Evolutionary conservation across 2,888 invertebrate genomes (phyloP), one percentile per base, ranked within the genome.

Genomic region (Polymixis lichenea): DNA sequence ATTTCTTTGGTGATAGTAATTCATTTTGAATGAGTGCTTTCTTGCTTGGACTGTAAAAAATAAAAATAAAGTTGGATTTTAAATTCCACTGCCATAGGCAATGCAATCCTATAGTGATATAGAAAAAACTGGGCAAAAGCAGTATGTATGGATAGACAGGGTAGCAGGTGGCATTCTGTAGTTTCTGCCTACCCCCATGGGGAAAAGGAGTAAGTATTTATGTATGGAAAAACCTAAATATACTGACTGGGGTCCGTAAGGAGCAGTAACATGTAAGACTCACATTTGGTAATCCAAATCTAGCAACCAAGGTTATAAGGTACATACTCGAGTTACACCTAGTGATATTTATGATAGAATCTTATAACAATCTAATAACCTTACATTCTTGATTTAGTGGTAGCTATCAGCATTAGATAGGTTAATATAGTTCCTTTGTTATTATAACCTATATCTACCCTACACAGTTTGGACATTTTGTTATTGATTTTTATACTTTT

Each of bases 1-100:
- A 69, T 75, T 98, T 98, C 74, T 97, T 97, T 2, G 98, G 98
- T 13, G 98, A 97, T 86, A 96, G 96, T 32, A 94, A 86, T 53
- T 94, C 94, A 90, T 91, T 92, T 61, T 90, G 91, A 61, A 90
- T 76, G 49, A 82, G 73, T 19, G 86, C 68, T 90, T 96, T 95
- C 83, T 97, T 97, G 88, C 97, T 97, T 71, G 98, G 98, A 93
- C 98, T 98, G 92, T 64, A 97, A 96, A 68, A 51, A 53, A 22
- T 58, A 43, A 51, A 46, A 46, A 28, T 15, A 32, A 13, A 0
- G 22, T 71, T 28, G n/a, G 3, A 17, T 17, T 67, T 25, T 49
- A 9, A 43, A 75, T 32, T 17, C 17, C 5, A 43, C 3, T 61
- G 17, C 7, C 17, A 58, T 25, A 15, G 8, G 22, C 4, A 51